Base-by-base conservation (phyloP, 2,888 invertebrate genomes). In the Caenorhabditis sp. region DNA sequence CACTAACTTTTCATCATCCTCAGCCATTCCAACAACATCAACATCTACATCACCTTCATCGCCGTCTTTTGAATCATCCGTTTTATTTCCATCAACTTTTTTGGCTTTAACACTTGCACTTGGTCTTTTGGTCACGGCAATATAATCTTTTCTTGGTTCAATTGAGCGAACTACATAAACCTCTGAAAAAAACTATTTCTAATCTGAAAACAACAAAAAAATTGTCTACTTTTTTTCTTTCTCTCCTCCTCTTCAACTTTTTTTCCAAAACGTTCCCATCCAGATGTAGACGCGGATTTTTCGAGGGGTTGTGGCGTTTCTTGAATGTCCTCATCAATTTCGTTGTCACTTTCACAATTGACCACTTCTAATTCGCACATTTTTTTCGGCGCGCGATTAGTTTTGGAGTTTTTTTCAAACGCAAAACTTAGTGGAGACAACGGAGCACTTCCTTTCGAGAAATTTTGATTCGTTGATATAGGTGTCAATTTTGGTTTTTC, bases 221-320 rank as follows among this genome's bases (percentile, higher is more conserved):
- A n/a, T 37, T 49, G 4, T 8, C 5, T 61, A 54, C 54, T 62
- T 53, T 53, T 62, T 37, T 24, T 62, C 23, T 59, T 49, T 6
- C 19, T 23, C 24, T 59, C 59, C 4, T 17, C 49, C 37, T 43
- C 49, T 12, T 58, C 10, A 3, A 65, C 54, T 0, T 64, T 63
- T 23, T 73, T 62, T 14, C 58, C 73, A 23, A 73, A 73, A 5
- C 58, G 58, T 6, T 68, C 73, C 73, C 73, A 73, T 19, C 73
- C 62, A 5, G 66, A n/a, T 43, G 65, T 65, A 19, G 68, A 64
- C 49, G 61, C 68, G 2, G 72, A 67, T 49, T 64, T 54, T 43
- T 71, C 66, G 10, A 53, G 54, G 4, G 31, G 57, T n/a, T 58
- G 57, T 19, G 50, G 51, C 1, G 57, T 63, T 17, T 26, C 37